phyloP scores from a whole-genome alignment of 2,888 invertebrate species.

The Dryocosmus kuriphilus region DNA sequence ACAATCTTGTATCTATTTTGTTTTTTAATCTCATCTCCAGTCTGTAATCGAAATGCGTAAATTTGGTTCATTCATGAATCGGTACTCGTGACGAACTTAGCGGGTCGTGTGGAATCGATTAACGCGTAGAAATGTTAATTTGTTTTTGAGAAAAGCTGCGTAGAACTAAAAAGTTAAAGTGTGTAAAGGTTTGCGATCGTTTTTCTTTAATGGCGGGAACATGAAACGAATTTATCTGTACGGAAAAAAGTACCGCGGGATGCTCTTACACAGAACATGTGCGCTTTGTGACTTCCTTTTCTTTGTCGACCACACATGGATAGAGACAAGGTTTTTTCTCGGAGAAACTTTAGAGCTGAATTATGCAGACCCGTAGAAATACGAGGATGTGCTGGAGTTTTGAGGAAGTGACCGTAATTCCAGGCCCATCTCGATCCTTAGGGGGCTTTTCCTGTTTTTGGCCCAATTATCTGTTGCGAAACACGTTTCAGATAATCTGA shows the following conservation, averaged over 20 bases:
- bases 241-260: constrained; percentile 45
- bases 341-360: constrained; percentile 24
- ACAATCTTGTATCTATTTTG: background rate
- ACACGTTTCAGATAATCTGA: background rate
- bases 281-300: constrained; percentile 54
- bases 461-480: background rate
- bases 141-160: constrained; percentile 13
- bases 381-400: background rate
- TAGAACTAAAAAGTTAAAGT: constrained; percentile 25
- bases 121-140: constrained; percentile 26
- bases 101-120: constrained; percentile 12
- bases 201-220: constrained; percentile 48
- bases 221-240: constrained; percentile 54
- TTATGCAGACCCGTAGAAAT: constrained; percentile 31
- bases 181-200: constrained; percentile 35
- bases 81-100: background rate
- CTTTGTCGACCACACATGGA: constrained; percentile 56
- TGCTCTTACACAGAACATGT: constrained; percentile 49
- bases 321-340: constrained; percentile 40
- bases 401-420: constrained; percentile 25
- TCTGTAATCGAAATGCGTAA: background rate
- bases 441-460: constrained; percentile 2
- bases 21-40: background rate
- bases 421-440: background rate
- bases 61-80: background rate